phyloP scores from a whole-genome alignment of 2,113 vertebrate genomes.

The Cynoglossus semilaevis region DNA sequence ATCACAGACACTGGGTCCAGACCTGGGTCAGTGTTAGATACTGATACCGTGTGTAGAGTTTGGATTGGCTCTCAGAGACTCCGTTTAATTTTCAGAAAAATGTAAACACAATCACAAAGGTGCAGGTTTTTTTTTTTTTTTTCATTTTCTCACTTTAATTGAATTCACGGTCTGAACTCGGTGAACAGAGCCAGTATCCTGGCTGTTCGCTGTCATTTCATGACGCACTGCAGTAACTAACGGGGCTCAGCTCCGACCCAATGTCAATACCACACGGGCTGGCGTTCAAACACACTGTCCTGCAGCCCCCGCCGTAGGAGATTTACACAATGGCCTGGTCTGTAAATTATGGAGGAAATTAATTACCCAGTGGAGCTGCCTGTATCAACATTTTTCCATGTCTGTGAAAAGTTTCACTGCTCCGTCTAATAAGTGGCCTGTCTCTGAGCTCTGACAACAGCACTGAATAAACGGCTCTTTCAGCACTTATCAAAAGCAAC shows the following conservation, averaged over 20 bases:
- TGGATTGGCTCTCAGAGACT: background rate
- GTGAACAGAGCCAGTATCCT: conserved; percentile 27
- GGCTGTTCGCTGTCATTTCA: conserved; percentile 58
- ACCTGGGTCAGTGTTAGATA: background rate
- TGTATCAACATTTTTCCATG: conserved; percentile 65
- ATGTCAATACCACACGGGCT: conserved; percentile 59
- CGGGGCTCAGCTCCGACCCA: conserved; percentile 51
- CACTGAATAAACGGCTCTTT: conserved; percentile 56
- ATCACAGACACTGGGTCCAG: background rate
- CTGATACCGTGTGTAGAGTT: conserved; percentile 11
- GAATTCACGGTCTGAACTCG: conserved; percentile 12
- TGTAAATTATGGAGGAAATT: conserved; percentile 57
- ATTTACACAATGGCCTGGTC: conserved; percentile 43
- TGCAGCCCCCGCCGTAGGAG: background rate
- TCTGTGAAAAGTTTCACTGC: conserved; percentile 51
- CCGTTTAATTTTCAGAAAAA: conserved; percentile 11
- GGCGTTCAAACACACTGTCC: conserved; percentile 41
- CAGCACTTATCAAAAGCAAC: conserved; percentile 58
- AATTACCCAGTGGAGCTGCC: conserved; percentile 46
- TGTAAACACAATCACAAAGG: conserved; percentile 1
- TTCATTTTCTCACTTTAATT: conserved; percentile 1
- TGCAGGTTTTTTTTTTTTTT: background rate
- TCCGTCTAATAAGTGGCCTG: conserved; percentile 39
- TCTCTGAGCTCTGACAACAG: conserved; percentile 36
- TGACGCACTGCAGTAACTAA: conserved; percentile 64